Evolutionary conservation across 2,113 vertebrate species (phyloP).

Genomic region (Equus quagga): DNA sequence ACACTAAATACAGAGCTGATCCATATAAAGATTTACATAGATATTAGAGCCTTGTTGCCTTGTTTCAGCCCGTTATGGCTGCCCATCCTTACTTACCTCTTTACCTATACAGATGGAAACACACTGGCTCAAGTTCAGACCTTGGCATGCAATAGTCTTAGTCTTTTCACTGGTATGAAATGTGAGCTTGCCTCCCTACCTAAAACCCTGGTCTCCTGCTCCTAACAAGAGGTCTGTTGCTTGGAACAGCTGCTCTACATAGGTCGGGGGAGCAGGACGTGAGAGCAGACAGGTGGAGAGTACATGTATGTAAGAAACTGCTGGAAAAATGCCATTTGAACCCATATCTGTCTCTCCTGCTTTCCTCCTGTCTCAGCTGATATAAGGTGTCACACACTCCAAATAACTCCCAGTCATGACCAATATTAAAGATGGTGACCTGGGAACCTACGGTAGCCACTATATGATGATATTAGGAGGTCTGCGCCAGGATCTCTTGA

Average conservation of each 20-base stretch:
- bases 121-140: neutral
- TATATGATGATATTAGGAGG: slow-evolving; percentile 33
- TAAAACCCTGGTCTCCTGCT: neutral
- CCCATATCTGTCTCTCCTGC: neutral
- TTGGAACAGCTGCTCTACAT: neutral
- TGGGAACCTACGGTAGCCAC: neutral
- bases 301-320: neutral
- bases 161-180: neutral
- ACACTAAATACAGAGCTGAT: neutral
- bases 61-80: neutral
- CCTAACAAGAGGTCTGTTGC: neutral
- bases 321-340: neutral
- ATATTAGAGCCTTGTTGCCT: neutral
- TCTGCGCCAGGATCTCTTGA: neutral
- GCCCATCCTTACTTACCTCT: neutral
- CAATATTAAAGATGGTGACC: slow-evolving; percentile 54
- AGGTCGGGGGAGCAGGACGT: neutral
- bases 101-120: neutral
- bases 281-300: neutral
- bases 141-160: neutral
- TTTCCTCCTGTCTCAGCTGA: neutral
- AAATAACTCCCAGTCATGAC: slow-evolving; percentile 34
- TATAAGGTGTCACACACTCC: neutral
- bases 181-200: neutral
- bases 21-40: neutral